Evolutionary conservation across 2,888 invertebrate species (phyloP), one percentile per base, ranked within the genome.

Genomic region (Gasteruption jaculator): DNA sequence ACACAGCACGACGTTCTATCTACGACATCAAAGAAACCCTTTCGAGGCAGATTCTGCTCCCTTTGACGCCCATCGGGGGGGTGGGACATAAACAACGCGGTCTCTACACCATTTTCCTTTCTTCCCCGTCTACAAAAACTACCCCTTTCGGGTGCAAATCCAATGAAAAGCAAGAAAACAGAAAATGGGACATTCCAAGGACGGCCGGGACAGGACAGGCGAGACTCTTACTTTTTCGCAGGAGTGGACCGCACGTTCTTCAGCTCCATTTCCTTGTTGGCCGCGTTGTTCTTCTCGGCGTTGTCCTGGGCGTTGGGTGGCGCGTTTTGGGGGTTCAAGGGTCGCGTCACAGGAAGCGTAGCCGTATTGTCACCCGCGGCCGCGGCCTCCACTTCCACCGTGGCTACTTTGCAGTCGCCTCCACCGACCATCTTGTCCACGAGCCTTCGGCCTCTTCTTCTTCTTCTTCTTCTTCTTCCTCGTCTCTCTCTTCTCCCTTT

Each of bases 211-310:
- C 4, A 26, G 5, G 14, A 26, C 14, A 5, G 8, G 11, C 26
- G 26, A 26, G 14, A 26, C 31, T 32, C 68, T 73, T 83, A 88
- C 88, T 87, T 88, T 77, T 87, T 87, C 55, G 86, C 82, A 35
- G 89, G 88, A 60, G 86, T 86, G 52, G 87, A 85, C 71, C 86
- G 84, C 43, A 88, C 88, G 71, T 86, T 85, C 76, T 86, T 87
- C 49, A 88, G 75, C 71, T 88, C 89, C 87, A 88, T 86, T 71
- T 88, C 87, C 78, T 87, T 87, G 76, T 85, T 87, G 56, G 86
- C 83, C 45, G 82, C 82, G 70, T 86, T 86, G 71, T 86, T 85
- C 74, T 86, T 87, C 73, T 88, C 88, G 41, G 85, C 85, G 57
- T 82, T 83, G 58, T 71, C 71, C 61, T 73, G 69, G 53, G 82